Conservation (phyloP, 1,140 invertebrate genomes). For the Calycopis cecrops region DNA sequence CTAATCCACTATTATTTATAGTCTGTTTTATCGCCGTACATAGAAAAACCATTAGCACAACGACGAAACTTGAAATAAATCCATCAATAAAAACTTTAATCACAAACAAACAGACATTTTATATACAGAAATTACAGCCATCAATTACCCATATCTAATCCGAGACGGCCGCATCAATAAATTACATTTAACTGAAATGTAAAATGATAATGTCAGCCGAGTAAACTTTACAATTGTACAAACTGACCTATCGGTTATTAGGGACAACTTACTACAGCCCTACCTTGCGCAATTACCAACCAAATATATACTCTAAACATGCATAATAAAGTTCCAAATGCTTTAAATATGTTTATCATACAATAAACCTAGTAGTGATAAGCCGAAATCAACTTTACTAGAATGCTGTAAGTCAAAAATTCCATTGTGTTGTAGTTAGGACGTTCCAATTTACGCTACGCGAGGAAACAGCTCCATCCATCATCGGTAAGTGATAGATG, state of each 20-base stretch:
- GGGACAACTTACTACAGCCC: slow-evolving; percentile 35
- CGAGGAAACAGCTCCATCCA: slow-evolving; percentile 53
- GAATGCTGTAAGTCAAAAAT: slow-evolving; percentile 9
- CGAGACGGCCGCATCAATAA: slow-evolving; percentile 54
- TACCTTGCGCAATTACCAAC: slow-evolving; percentile 18
- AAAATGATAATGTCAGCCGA: slow-evolving; percentile 66
- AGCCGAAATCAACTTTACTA: slow-evolving; percentile 14
- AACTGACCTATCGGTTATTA: slow-evolving; percentile 58
- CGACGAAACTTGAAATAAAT: slow-evolving; percentile 4
- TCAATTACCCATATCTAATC: slow-evolving; percentile 55
- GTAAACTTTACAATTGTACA: slow-evolving; percentile 63
- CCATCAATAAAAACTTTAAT: slow-evolving; percentile 10
- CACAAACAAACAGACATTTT: slow-evolving; percentile 27
- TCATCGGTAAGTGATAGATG: slow-evolving; percentile 70
- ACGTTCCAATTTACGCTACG: slow-evolving; percentile 13
- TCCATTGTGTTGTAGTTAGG: slow-evolving; percentile 8
- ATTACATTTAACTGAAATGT: slow-evolving; percentile 68
- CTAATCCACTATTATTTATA: no score
- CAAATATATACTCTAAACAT: slow-evolving; percentile 26
- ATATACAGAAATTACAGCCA: slow-evolving; percentile 33
- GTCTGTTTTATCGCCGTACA: background rate
- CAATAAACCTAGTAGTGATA: background rate
- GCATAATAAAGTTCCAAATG: background rate
- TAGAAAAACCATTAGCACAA: slow-evolving; percentile 5
- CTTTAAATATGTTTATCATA: background rate